phyloP scores from a whole-genome alignment of 2,113 vertebrate species.

The Phrynocephalus versicolor region DNA sequence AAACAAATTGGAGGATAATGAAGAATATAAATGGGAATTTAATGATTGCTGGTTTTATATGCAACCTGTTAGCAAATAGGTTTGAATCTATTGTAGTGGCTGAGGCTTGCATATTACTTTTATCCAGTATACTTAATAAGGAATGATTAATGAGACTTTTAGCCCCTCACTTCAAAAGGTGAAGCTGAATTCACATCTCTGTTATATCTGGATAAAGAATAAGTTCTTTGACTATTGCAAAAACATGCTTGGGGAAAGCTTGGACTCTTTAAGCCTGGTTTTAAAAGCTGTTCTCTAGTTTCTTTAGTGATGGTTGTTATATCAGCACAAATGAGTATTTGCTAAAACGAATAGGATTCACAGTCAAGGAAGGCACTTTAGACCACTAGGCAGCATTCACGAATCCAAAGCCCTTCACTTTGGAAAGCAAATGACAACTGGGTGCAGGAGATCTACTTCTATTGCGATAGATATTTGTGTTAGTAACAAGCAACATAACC shows the following conservation, averaged over 20 bases:
- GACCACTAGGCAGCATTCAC: not conserved
- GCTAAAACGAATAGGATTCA: not conserved
- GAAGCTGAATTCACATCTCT: conserved; percentile 22
- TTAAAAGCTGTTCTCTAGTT: conserved; percentile 15
- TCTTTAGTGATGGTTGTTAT: rapidly evolving
- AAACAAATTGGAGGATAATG: conserved; percentile 42
- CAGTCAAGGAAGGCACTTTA: not conserved
- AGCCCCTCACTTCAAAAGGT: conserved; percentile 25
- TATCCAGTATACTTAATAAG: not conserved
- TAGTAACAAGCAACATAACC: not conserved
- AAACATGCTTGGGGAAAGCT: not conserved
- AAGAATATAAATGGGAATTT: conserved; percentile 47
- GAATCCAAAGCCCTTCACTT: not conserved
- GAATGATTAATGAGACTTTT: not conserved
- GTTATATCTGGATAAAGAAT: not conserved
- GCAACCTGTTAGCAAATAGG: conserved; percentile 17
- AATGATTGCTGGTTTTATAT: conserved; percentile 43
- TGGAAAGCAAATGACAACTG: not conserved
- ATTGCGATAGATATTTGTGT: not conserved
- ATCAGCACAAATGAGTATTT: not conserved
- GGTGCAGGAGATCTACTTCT: not conserved
- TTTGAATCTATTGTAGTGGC: conserved; percentile 5
- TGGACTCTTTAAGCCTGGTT: conserved; percentile 19
- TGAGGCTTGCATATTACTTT: not conserved
- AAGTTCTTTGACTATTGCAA: conserved; percentile 7